These are phyloP conservation scores for Sinocyclocheilus anshuiensis DNA, from an alignment of 2,113 vertebrate genomes.

Conservation along the genomic window DNA sequence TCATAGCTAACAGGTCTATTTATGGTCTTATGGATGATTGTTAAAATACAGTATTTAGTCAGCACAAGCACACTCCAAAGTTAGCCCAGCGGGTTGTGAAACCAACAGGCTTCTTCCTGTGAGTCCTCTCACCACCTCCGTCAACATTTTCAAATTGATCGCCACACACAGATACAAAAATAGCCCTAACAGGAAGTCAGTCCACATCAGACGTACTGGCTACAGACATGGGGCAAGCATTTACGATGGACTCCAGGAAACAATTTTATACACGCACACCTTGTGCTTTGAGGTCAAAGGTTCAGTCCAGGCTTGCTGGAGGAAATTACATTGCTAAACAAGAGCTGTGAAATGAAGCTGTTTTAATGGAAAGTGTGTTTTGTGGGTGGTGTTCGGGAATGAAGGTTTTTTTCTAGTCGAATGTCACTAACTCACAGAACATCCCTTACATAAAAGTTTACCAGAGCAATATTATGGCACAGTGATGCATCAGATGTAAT, in stretches of 20 bases:
- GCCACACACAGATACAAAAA: conserved; percentile 47
- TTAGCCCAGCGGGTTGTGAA: neutral
- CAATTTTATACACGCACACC: conserved; percentile 1
- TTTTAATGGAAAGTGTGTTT: neutral
- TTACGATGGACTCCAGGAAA: conserved; percentile 42
- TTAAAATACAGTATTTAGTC: neutral
- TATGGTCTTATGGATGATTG: neutral
- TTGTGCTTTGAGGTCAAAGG: conserved; percentile 28
- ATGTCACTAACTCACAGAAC: too few relatives aligned
- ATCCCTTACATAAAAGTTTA: too few relatives aligned
- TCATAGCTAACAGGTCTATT: neutral
- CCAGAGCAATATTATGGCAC: too few relatives aligned
- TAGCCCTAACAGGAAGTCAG: conserved; percentile 55
- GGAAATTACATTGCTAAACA: neutral
- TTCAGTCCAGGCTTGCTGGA: neutral
- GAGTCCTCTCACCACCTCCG: neutral
- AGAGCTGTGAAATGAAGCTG: neutral
- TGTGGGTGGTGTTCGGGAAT: neutral
- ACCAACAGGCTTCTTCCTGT: conserved; percentile 35
- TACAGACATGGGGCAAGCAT: conserved; percentile 29
- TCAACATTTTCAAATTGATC: conserved; percentile 43
- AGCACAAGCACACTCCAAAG: neutral
- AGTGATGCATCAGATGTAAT: too few relatives aligned
- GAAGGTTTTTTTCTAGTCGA: neutral
- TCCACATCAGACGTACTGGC: conserved; percentile 25